phyloP scores from a whole-genome alignment of 2,113 vertebrate species.

The Lepisosteus oculatus region DNA sequence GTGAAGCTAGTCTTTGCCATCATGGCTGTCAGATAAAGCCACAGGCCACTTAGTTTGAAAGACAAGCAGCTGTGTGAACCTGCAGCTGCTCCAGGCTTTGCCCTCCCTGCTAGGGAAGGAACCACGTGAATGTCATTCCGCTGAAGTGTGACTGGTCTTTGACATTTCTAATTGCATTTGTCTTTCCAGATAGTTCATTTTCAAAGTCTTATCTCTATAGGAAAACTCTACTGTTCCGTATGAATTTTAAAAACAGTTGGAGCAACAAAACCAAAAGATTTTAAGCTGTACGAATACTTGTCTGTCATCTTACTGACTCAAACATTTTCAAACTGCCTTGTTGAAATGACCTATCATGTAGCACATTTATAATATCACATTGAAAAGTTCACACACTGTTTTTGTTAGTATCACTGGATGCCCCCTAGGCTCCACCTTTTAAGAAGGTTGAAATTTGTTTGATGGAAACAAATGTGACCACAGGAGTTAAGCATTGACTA shows the following conservation, averaged over 20 bases:
- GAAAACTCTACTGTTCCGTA: conserved; percentile 5
- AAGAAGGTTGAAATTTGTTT: conserved; percentile 34
- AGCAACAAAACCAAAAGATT: conserved; percentile 23
- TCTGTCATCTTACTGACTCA: conserved; percentile 37
- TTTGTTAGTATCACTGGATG: conserved; percentile 52
- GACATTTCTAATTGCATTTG: not conserved
- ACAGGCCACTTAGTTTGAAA: not conserved
- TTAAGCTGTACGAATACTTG: conserved; percentile 50
- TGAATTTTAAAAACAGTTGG: not conserved
- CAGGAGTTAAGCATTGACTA: too few species aligned
- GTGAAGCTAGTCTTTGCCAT: not conserved
- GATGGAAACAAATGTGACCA: conserved; percentile 27
- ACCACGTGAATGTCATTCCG: not conserved
- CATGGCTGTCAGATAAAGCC: not conserved
- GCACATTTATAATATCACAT: conserved; percentile 51
- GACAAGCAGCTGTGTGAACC: conserved; percentile 21
- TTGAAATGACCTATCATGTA: conserved; percentile 59
- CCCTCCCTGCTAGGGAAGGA: not conserved
- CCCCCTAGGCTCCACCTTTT: conserved; percentile 31
- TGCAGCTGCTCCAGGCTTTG: conserved; percentile 9
- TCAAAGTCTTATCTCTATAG: not conserved
- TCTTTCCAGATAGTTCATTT: not conserved
- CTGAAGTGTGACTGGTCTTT: not conserved
- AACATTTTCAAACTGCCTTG: conserved; percentile 45
- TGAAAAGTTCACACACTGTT: conserved; percentile 45